These are phyloP conservation scores for Actinia equina DNA, from an alignment of 64 coral and sea anemone species.

Conservation along the genomic window DNA sequence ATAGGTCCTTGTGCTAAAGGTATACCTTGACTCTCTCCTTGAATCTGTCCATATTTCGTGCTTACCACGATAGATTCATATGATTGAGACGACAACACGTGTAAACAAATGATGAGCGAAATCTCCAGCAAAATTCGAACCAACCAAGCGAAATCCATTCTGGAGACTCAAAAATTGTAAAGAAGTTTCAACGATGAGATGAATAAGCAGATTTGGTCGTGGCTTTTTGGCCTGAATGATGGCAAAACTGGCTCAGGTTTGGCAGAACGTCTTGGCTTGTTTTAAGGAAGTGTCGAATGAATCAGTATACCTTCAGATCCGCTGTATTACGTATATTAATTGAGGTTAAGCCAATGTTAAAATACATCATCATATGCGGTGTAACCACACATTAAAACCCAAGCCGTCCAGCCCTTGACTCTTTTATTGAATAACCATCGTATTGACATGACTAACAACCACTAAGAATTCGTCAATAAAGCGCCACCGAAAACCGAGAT, in stretches of 20 bases:
- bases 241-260: not conserved
- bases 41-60: slow-evolving; percentile 55
- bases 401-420: slow-evolving; percentile 11
- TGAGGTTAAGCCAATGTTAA: slow-evolving; percentile 20
- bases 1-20: slow-evolving; percentile 20
- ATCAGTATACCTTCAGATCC: not conserved
- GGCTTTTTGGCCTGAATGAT: not conserved
- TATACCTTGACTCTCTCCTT: slow-evolving; percentile 38
- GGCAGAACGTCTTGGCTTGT: not conserved
- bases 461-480: slow-evolving; percentile 5
- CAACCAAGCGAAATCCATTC: not conserved
- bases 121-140: not conserved
- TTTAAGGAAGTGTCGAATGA: slow-evolving; percentile 12
- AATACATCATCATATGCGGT: slow-evolving; percentile 10
- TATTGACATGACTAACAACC: not conserved
- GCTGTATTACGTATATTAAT: slow-evolving; percentile 9
- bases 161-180: not conserved
- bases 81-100: slow-evolving; percentile 11
- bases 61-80: slow-evolving; percentile 18
- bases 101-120: not conserved
- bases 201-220: not conserved
- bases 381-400: slow-evolving; percentile 8
- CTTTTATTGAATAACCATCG: slow-evolving; percentile 13
- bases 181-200: not conserved
- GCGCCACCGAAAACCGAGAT: not conserved